Base-by-base conservation (phyloP, 2,888 invertebrate species). In the Strigamia crassipes region DNA sequence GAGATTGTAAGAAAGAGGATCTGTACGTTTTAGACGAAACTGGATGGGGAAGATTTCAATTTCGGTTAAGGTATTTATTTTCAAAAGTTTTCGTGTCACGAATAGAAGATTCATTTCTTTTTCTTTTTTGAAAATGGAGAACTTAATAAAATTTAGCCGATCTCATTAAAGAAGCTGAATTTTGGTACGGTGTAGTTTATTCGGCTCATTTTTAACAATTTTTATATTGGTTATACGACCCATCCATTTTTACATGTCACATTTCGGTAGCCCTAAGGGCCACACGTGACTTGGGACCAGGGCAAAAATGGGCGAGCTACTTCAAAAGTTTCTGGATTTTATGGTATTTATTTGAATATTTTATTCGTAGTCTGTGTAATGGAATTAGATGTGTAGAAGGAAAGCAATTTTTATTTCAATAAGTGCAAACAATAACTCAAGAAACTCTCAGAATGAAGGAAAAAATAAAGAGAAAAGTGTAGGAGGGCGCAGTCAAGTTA, bases 311-410 rank as follows among this genome's bases (percentile, higher is more conserved):
- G n/a, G 46, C 46, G 46, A 66, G 61, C 61, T 18, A 23, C 61
- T 66, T 66, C 18, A 66, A 66, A 23, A 23, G 21, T 66, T 21
- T 15, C 23, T 66, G 61, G 61, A 66, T 66, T 66, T 66, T 66
- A 66, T 66, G 61, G 61, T 66, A 66, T 66, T 66, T 66, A 66
- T 66, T 66, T 66, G 61, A 66, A 66, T 66, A 66, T 66, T 23
- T 66, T 66, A 66, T 21, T 66, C 23, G 13, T 66, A 66, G 61
- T 21, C 21, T 12, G 18, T 1, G 61, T 23, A 66, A 66, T 66
- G 61, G 61, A 66, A 66, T 66, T 66, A 66, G 61, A 66, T 66
- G 61, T 66, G 61, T 2, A 66, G 61, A 23, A 66, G 18, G 61
- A 18, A 66, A 46, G 46, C 13, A 66, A 66, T 66, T 66, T 61